Percentiles rank a stretch among this genome's conserved stretches.
These are phyloP conservation scores for Ceyx melanurus DNA, from an alignment of 2,113 vertebrate genomes.

Conservation along the genomic window DNA sequence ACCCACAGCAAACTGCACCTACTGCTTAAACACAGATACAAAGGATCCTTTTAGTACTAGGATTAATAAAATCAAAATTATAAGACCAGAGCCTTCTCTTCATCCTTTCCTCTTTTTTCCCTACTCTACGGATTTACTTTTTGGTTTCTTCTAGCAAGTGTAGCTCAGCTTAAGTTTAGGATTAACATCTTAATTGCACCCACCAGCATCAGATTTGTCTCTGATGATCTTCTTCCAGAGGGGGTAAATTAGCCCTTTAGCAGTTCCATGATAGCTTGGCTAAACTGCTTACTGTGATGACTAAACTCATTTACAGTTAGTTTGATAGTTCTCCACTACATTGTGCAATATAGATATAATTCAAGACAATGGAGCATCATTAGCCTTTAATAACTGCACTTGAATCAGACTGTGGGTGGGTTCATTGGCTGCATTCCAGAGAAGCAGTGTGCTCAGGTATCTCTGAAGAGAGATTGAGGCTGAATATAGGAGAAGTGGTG, in stretches of 20 bases:
- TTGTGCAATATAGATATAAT: background rate
- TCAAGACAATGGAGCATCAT: background rate
- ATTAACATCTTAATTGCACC: background rate
- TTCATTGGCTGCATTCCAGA: background rate
- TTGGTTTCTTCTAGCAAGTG: background rate
- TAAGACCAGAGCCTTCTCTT: background rate
- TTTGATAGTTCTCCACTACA: background rate
- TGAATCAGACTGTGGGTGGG: background rate
- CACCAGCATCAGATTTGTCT: background rate
- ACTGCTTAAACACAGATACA: background rate
- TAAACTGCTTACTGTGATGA: slow-evolving; percentile 1
- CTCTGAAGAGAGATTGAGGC: background rate
- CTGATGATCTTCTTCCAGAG: background rate
- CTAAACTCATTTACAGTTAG: background rate
- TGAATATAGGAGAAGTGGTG: background rate
- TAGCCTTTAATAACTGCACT: background rate
- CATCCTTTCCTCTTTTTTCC: background rate
- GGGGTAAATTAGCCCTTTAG: background rate
- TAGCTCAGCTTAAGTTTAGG: slow-evolving; percentile 2
- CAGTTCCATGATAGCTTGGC: background rate
- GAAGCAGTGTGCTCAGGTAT: background rate
- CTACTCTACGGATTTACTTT: background rate
- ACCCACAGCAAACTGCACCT: background rate
- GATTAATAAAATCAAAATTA: background rate
- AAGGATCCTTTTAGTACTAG: background rate